Base-by-base conservation (phyloP, 2,113 vertebrate species). In the Cyprinodon variegatus region DNA sequence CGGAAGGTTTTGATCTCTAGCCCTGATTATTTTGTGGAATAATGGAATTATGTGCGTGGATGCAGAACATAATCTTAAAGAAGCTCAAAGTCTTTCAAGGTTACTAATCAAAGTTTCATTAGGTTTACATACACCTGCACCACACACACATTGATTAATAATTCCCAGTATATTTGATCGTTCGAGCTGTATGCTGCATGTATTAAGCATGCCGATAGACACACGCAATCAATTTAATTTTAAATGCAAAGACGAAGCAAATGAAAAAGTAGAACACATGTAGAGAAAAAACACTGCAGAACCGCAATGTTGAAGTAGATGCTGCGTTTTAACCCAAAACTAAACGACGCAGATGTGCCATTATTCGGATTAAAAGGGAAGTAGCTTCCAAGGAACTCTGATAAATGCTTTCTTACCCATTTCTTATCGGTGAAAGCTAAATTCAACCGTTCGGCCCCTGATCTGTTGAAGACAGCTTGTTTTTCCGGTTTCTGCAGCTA, bases 361-460 rank as follows among this genome's bases (percentile, higher is more conserved):
- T n/a, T 11, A 10, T 14, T 69, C 29, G 20, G 45, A 0, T 6
- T 0, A 0, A 3, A 12, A 20, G 4, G 7, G 1, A 6, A 29
- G 11, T 13, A 11, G 3, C 37, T 15, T 14, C 20, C 46, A 40
- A 45, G 22, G 60, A 15, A 74, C 37, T 38, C 59, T 8, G 70
- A 20, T 4, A 20, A 57, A 62, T 11, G 79, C 79, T 87, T 92
- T 93, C 80, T 94, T 93, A 94, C 94, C 93, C 92, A 93, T 95
- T 81, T 88, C 17, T 72, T 43, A 74, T 70, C 61, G 45, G 7
- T 3, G 17, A 37, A 69, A 41, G 2, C 9, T 7, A 20, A 66
- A 75, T 1, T 66, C 72, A 53, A 14, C 10, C 3, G 11, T 2
- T 3, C 14, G 48, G 60, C 39, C 66, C 20, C 61, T 43, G 46